These are phyloP conservation scores for Diglossa cyanea DNA, from an alignment of 2,797 vertebrate genomes.

Conservation along the genomic window DNA sequence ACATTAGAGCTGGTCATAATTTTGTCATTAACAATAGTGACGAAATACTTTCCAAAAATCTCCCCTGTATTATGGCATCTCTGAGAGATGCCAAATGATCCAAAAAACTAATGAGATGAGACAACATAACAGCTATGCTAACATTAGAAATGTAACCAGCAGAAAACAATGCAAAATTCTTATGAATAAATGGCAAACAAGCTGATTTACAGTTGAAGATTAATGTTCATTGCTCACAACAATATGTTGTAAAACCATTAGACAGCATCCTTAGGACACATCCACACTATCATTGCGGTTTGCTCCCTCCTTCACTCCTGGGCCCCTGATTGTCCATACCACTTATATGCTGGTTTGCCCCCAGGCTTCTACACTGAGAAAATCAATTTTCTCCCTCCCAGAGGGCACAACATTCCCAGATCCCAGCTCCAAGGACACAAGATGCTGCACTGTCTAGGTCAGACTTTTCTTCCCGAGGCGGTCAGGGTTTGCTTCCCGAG, in stretches of 20 bases:
- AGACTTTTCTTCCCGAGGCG: not conserved
- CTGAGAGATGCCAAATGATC: not conserved
- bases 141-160: not conserved
- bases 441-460: not conserved
- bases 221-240: not conserved
- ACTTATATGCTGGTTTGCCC: not conserved
- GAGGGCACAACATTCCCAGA: slow-evolving; percentile 15
- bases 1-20: not conserved
- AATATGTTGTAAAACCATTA: not conserved
- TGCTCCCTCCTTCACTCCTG: not conserved
- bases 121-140: not conserved
- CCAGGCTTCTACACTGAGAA: not conserved
- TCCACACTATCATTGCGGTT: not conserved
- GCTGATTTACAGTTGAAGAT: not conserved
- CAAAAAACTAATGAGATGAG: not conserved
- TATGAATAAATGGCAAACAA: not conserved
- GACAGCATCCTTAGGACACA: not conserved
- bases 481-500: not conserved
- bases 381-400: not conserved
- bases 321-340: not conserved
- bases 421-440: not conserved
- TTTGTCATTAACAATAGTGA: not conserved
- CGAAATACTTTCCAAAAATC: not conserved
- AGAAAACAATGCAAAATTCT: slow-evolving; percentile 16
- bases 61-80: not conserved